These are phyloP conservation scores for Sinelater perroti DNA, from an alignment of 2,888 invertebrate species.

Conservation along the genomic window DNA sequence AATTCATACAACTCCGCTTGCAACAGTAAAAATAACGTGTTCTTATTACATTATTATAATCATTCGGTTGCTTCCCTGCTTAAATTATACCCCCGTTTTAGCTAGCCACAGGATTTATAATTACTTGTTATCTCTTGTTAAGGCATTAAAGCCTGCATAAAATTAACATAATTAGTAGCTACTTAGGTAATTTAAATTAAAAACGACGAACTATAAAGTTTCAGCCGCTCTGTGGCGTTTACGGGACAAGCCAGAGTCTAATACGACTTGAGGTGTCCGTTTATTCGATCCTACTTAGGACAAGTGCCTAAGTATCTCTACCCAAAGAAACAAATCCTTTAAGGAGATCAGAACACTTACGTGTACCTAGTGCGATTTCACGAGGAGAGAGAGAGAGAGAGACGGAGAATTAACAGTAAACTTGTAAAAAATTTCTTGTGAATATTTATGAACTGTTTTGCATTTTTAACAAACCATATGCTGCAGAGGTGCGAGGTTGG, in stretches of 20 bases:
- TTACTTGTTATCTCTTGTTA: neutral
- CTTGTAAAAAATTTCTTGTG: constrained; percentile 28
- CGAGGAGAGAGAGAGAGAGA: too few species aligned
- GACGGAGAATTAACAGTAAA: constrained; percentile 26
- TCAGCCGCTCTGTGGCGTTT: too few species aligned
- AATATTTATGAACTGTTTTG: constrained; percentile 30
- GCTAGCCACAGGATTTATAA: neutral
- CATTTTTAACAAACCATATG: constrained; percentile 29
- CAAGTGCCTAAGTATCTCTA: constrained; percentile 1
- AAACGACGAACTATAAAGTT: neutral
- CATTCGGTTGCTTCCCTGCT: too few species aligned
- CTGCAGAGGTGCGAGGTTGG: constrained; percentile 26
- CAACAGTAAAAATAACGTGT: too few species aligned
- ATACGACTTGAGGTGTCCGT: too few species aligned
- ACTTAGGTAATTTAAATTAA: neutral
- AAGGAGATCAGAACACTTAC: constrained; percentile 21
- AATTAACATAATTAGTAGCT: constrained; percentile 4
- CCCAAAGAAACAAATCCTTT: constrained; percentile 17
- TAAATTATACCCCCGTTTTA: too few species aligned
- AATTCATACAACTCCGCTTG: too few species aligned
- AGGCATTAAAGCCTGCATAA: constrained; percentile 1
- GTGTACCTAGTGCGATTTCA: constrained; percentile 19
- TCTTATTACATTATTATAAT: too few species aligned
- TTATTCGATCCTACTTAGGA: constrained; percentile 1
- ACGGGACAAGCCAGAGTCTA: too few species aligned